Evolutionary conservation across 64 coral and sea anemone species (phyloP).

Genomic region (Actinia equina): DNA sequence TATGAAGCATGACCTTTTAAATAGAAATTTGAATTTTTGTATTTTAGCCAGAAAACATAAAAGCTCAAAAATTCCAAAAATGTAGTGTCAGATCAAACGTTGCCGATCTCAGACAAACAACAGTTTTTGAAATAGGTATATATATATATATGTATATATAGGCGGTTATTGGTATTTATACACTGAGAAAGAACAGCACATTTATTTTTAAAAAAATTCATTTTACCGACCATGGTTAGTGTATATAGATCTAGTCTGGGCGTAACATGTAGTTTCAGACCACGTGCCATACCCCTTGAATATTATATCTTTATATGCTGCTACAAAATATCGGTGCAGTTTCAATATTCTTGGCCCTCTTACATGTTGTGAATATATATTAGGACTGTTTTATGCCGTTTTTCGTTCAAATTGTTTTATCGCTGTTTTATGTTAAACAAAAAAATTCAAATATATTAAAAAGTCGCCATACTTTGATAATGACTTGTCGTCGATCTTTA

Average conservation of each 20-base stretch:
- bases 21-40: no score
- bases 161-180: background rate
- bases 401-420: background rate
- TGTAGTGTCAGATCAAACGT: no score
- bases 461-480: background rate
- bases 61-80: background rate
- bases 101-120: no score
- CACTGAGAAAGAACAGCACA: background rate
- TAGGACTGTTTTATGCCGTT: background rate
- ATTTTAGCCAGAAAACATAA: no score
- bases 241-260: background rate
- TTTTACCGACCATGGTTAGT: background rate
- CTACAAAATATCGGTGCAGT: background rate
- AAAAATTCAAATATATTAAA: slow-evolving; percentile 12
- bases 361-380: background rate
- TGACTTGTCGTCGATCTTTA: background rate
- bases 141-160: background rate
- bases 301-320: background rate
- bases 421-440: background rate
- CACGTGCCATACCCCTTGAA: no score
- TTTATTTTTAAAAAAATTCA: background rate
- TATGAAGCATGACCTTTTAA: no score
- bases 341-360: background rate
- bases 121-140: no score
- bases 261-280: background rate